Evolutionary conservation across 2,888 invertebrate genomes (phyloP), one percentile per base, ranked within the genome.

Genomic region (Hecatera dysodea): DNA sequence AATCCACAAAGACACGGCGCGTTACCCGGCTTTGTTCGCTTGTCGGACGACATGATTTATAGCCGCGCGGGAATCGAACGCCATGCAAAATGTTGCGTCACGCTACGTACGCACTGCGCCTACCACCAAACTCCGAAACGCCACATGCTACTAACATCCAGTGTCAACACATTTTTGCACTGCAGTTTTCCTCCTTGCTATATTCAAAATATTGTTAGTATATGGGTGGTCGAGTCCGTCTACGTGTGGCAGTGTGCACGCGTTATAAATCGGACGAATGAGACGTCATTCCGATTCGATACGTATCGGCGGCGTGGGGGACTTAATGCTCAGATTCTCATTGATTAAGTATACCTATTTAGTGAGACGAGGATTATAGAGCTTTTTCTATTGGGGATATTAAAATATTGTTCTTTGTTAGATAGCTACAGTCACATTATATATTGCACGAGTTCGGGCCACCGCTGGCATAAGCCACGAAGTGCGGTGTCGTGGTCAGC

Each of bases 41-140:
- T 95, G 95, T 94, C 95, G 69, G 88, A 84, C 76, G 78, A 74
- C 82, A 88, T 94, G 95, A 95, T 95, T 94, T 91, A 95, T 94
- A 81, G 87, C 84, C 88, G 86, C 78, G 76, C 89, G 88, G 90
- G 90, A 90, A 88, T 91, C 91, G 91, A 90, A 90, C 90, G 86
- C 88, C 94, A 92, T 94, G 94, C 95, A 94, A 94, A 94, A 93
- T 92, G 95, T 94, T 94, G 92, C 94, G 94, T 95, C 95, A 94
- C 93, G 89, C 89, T 88, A 80, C 87, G 86, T 87, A 82, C 90
- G 86, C 80, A 85, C 82, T 82, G 80, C 82, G 73, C 72, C 82
- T 70, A 82, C 82, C 77, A 68, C 72, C 78, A 66, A 39, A 27
- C 69, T 78, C 27, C 63, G 65, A 55, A 60, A 24, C 46, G 70